phyloP scores from a whole-genome alignment of 2,113 vertebrate genomes.

The Gymnobelideus leadbeateri region DNA sequence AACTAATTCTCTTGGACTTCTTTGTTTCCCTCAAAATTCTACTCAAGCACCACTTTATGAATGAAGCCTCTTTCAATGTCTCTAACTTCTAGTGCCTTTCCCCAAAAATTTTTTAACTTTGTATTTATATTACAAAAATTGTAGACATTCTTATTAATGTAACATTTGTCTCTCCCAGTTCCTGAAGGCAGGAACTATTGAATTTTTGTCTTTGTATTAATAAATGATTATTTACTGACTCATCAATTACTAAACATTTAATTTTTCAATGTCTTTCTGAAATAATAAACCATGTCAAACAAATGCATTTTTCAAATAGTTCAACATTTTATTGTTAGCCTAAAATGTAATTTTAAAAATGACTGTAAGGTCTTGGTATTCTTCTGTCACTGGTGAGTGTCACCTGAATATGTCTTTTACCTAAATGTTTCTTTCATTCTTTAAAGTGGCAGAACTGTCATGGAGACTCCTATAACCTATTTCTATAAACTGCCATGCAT shows the following conservation, averaged over 20 bases:
- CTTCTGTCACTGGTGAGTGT: not conserved
- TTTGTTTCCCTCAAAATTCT: too few species aligned
- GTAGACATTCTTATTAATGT: not conserved
- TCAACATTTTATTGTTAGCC: conserved; percentile 10
- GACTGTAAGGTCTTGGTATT: not conserved
- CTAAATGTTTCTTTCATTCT: conserved; percentile 23
- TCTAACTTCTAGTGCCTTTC: too few species aligned
- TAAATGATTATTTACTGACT: conserved; percentile 9
- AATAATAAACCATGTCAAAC: not conserved
- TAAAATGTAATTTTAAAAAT: conserved; percentile 15
- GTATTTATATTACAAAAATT: too few species aligned
- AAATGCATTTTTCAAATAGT: conserved; percentile 19
- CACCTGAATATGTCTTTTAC: not conserved
- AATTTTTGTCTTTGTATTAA: not conserved
- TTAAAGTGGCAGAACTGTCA: not conserved
- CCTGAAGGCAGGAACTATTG: not conserved
- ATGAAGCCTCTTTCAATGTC: too few species aligned
- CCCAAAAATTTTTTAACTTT: too few species aligned
- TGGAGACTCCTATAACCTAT: not conserved
- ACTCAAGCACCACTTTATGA: too few species aligned
- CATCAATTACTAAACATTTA: not conserved
- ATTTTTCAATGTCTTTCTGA: not conserved
- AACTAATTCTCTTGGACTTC: too few species aligned
- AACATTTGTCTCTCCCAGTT: not conserved
- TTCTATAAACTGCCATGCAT: not conserved